Conservation (phyloP, 2,888 invertebrate genomes). For the Orthosia gothica region DNA sequence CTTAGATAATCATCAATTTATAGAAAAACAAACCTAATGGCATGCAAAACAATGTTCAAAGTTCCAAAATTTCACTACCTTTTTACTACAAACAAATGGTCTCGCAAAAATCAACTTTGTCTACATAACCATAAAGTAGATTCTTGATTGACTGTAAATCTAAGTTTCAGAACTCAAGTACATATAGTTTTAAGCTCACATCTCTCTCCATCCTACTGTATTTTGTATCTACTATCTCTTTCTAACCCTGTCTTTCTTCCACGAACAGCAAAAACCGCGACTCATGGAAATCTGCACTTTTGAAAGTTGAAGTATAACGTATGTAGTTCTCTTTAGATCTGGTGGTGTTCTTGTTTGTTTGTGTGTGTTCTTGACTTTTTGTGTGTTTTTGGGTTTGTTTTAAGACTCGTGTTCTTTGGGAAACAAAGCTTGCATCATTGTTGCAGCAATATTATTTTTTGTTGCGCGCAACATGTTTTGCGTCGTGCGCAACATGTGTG, state of each 20-base stretch:
- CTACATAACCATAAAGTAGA: not conserved
- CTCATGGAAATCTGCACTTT: slow-evolving; percentile 82
- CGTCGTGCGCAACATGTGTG: no score
- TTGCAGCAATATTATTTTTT: no score
- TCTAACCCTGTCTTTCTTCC: slow-evolving; percentile 68
- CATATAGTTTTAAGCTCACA: not conserved
- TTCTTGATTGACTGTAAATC: not conserved
- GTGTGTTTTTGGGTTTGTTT: slow-evolving; percentile 4
- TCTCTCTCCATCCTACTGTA: slow-evolving; percentile 12
- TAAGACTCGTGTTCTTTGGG: no score
- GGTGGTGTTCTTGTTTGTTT: slow-evolving; percentile 46
- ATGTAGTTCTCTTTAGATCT: slow-evolving; percentile 74
- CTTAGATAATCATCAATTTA: not conserved
- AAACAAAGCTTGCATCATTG: no score
- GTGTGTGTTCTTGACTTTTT: slow-evolving; percentile 33
- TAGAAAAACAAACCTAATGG: not conserved
- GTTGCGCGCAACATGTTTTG: no score
- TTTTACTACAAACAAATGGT: no score
- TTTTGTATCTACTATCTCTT: slow-evolving; percentile 41
- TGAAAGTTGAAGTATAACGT: slow-evolving; percentile 79
- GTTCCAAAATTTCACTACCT: not conserved
- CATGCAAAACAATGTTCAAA: not conserved
- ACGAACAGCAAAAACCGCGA: slow-evolving; percentile 80
- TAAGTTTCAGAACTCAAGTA: slow-evolving; percentile 2
- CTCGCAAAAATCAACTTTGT: no score